Evolutionary conservation across 2,888 invertebrate genomes (phyloP), one percentile per base, ranked within the genome.

Genomic region (Subacronicta megacephala): DNA sequence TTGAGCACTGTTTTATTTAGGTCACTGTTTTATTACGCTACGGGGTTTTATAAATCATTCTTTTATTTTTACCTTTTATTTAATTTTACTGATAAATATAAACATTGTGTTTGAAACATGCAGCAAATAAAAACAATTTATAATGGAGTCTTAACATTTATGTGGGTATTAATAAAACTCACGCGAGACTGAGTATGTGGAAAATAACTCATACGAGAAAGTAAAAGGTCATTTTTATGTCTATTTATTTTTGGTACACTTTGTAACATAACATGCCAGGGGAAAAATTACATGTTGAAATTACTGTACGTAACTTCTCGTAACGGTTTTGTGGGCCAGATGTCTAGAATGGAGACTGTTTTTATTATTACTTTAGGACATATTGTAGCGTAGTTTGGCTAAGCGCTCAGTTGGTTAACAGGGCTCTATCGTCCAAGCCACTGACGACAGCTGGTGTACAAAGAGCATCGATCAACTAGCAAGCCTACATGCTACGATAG

Each of bases 401-500:
- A 26, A 61, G 35, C 31, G 38, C 56, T 56, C 61, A 67, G 62
- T 72, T 69, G 72, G 68, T 72, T 62, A 74, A 59, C 66, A 62
- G 52, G 70, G 70, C 74, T 75, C 64, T 72, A 70, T 62, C 59
- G 65, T 67, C 71, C 74, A 75, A 83, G 77, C 78, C 69, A 68
- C 77, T 78, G 82, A 66, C 70, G 84, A 82, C 82, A 81, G 81
- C 64, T 75, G 69, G 59, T 61, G 60, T 69, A 79, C 76, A 70
- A 74, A 68, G 73, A 74, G 73, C 79, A 84, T 85, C 81, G 82
- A 88, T 88, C 85, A 84, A 77, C 72, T 76, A 62, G 44, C 70
- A 51, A 47, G 49, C 31, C 41, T 75, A 46, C 62, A 43, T 20
- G 16, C 53, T 57, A 51, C 54, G 41, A 54, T n/a, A n/a, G n/a